Evolutionary conservation across 2,888 invertebrate genomes (phyloP), one percentile per base, ranked within the genome.

Genomic region (Loripinus fragilis): DNA sequence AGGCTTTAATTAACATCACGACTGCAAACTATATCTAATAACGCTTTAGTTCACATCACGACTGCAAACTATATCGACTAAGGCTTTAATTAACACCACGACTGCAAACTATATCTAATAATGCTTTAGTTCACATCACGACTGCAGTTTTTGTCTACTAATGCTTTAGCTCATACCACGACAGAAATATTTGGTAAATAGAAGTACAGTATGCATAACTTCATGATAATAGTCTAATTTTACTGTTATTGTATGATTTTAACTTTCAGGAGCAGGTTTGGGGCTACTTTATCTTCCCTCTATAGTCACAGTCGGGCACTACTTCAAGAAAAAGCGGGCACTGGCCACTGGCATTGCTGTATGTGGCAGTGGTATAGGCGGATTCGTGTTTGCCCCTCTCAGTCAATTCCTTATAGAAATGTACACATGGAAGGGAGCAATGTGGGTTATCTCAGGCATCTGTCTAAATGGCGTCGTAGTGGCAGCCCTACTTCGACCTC

Each of bases 341-440:
- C 94, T 99, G 70, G 99, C 99, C 0, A 98, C 98, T 0, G 52
- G 52, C n/a, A 96, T 99, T 69, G 97, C 98, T 0, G 97, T 99
- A 15, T 98, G 99, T 91, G 99, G 99, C 30, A 98, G 98, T 0
- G 99, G 99, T 20, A 97, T 98, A n/a, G 98, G 98, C 20, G 97
- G 96, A 8, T 97, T 98, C 91, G 93, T 97, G 0, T 96, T 98
- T 91, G 96, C 97, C 0, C 97, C 97, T 0, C 93, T 98, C 12
- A 97, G 96, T 95, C 65, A 94, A 28, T 85, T 90, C 1, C 94
- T 98, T 10, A 95, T 97, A 25, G 92, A 95, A 0, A 85, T 90
- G 0, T 95, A 95, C 67, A 96, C 96, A 0, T 98, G 98, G 98
- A 95, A 96, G 75, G 93, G 94, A n/a, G 96, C 97, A 0, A 93